Percentiles rank a stretch among this genome's conserved stretches.
Conservation (phyloP, 2,113 vertebrate genomes). For the Myanophis thanlyinensis region DNA sequence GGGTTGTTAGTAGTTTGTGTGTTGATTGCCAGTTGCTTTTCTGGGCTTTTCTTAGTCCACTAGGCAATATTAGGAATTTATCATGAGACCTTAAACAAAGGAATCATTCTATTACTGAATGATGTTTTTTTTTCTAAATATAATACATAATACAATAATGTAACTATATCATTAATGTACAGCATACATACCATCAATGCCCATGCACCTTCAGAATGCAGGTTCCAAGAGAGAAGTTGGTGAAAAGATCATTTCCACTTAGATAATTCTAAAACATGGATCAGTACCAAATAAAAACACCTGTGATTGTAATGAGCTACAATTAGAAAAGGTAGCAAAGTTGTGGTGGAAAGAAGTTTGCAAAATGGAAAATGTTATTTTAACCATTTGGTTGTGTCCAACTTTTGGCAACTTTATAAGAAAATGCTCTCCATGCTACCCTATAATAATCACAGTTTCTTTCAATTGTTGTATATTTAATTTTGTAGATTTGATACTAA, state of each 20-base stretch:
- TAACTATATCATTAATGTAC: not conserved
- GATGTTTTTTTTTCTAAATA: not conserved
- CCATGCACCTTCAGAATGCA: not conserved
- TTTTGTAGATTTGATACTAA: not conserved
- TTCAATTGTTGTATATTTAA: not conserved
- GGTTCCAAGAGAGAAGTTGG: not conserved
- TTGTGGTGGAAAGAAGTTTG: slow-evolving; percentile 12
- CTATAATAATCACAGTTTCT: not conserved
- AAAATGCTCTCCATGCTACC: not conserved
- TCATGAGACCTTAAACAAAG: not conserved
- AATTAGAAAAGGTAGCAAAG: not conserved
- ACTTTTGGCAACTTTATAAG: not conserved
- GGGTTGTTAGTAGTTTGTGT: not conserved
- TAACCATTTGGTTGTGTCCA: not conserved
- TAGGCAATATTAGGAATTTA: not conserved
- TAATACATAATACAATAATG: not conserved
- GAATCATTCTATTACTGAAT: not conserved
- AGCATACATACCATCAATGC: not conserved
- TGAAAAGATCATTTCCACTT: not conserved
- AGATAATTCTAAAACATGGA: not conserved
- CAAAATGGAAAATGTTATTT: not conserved
- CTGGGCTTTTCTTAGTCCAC: not conserved
- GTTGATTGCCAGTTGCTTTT: not conserved
- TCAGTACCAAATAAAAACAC: not conserved
- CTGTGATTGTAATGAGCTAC: not conserved